Conservation (phyloP, 2,888 invertebrate species). For the Nemapogon koenigi region DNA sequence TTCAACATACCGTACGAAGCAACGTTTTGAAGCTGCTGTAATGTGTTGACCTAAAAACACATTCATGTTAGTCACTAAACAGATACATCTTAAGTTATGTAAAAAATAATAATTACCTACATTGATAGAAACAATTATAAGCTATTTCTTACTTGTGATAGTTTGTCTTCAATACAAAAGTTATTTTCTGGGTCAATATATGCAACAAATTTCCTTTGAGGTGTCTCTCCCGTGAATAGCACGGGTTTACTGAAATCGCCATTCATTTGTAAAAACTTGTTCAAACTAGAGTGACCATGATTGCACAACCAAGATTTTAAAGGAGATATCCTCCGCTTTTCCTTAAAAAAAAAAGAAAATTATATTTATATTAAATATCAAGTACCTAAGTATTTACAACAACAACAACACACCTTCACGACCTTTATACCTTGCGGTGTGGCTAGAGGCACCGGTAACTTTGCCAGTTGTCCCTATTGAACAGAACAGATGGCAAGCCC, state of each 20-base stretch:
- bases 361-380: too few species aligned
- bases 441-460: too few species aligned
- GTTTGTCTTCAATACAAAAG: slow-evolving; percentile 88
- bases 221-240: slow-evolving; percentile 86
- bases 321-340: slow-evolving; percentile 83
- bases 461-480: too few species aligned
- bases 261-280: slow-evolving; percentile 80
- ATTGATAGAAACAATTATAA: background rate
- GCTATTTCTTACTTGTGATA: slow-evolving; percentile 82
- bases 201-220: slow-evolving; percentile 87
- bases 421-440: too few species aligned
- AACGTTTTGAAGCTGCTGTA: slow-evolving; percentile 92
- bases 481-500: too few species aligned
- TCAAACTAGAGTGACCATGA: slow-evolving; percentile 81
- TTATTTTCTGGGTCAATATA: slow-evolving; percentile 93
- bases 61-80: too few species aligned
- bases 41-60: slow-evolving; percentile 76
- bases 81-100: too few species aligned
- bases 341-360: slow-evolving; percentile 40
- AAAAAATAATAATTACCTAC: too few species aligned
- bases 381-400: too few species aligned
- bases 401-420: too few species aligned
- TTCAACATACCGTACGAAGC: slow-evolving; percentile 92
- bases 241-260: slow-evolving; percentile 73
- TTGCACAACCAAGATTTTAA: slow-evolving; percentile 90